Evolutionary conservation across 2,888 invertebrate genomes (phyloP), one percentile per base, ranked within the genome.

Genomic region (Andrena dorsata): DNA sequence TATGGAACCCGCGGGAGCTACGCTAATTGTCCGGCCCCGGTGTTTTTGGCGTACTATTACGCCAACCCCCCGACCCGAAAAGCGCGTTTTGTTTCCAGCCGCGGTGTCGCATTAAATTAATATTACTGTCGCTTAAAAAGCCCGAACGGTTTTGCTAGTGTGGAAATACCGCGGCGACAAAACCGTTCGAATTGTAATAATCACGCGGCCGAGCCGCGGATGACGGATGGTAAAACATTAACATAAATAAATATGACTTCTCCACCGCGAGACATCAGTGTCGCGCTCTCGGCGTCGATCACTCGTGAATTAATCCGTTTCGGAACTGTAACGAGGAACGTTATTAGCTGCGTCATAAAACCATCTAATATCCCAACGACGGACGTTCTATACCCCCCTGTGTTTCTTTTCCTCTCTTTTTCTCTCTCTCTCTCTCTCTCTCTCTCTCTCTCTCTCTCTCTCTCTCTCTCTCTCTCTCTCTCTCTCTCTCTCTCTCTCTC

Each of bases 1-100:
- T 80, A 84, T 77, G 69, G 76, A 76, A 75, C 72, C 76, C 83
- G 35, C 72, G 79, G 79, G 83, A 78, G 60, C 26, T 23, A 74
- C 66, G 78, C 71, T 83, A 83, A 83, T 83, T 83, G 83, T 71
- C 68, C 78, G 60, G 41, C 16, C 41, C 35, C 58, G 56, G 58
- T 75, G 83, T 82, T 82, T 83, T 71, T 71, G 82, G 82, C 78
- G 49, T 60, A 47, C 82, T 56, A 71, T 70, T 76, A 76, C 72
- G 66, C 35, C 32, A 71, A 20, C 32, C 32, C 68, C 26, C 32
- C 16, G 53, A 0, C 16, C 16, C 16, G 60, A 68, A 32, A 76
- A 66, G 68, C 63, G 63, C 64, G 63, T 63, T 60, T 63, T 41
- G 71, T 65, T 71, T 82, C 58, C 35, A 35, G 13, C 61, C 49